A percentile compares a stretch with the other conserved stretches of the same genome.
These are phyloP conservation scores for Leucoraja ocellata DNA, from an alignment of 2,797 vertebrate species.

Conservation along the genomic window DNA sequence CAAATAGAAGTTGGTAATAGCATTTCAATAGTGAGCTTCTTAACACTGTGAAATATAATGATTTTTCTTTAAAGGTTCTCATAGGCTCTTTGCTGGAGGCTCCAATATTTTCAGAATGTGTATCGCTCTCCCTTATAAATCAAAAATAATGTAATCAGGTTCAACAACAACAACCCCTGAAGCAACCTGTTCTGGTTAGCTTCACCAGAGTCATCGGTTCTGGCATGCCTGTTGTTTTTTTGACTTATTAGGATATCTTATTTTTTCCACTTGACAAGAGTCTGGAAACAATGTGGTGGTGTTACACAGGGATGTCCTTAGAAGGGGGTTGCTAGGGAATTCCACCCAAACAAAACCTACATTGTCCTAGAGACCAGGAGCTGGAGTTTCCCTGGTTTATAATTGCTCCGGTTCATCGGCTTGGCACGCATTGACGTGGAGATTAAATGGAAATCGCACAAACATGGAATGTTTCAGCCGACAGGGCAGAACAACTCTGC, in stretches of 20 bases:
- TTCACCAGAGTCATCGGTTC: not conserved
- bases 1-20: not conserved
- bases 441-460: not conserved
- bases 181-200: constrained; percentile 5
- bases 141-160: not conserved
- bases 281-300: not conserved
- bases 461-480: not conserved
- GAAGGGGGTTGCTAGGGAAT: constrained; percentile 22
- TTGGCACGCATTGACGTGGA: not conserved
- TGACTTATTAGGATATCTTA: constrained; percentile 36
- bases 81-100: no score
- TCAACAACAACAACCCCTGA: not conserved
- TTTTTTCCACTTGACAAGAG: not conserved
- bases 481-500: not conserved
- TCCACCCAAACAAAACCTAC: not conserved
- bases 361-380: not conserved
- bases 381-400: not conserved
- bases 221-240: not conserved
- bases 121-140: not conserved
- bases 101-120: not conserved
- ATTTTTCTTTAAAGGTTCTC: not conserved
- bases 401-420: not conserved
- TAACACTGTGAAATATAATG: not conserved
- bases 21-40: not conserved
- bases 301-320: constrained; percentile 14